Evolutionary conservation across 1,140 invertebrate genomes (phyloP).

Genomic region (Limonius californicus): DNA sequence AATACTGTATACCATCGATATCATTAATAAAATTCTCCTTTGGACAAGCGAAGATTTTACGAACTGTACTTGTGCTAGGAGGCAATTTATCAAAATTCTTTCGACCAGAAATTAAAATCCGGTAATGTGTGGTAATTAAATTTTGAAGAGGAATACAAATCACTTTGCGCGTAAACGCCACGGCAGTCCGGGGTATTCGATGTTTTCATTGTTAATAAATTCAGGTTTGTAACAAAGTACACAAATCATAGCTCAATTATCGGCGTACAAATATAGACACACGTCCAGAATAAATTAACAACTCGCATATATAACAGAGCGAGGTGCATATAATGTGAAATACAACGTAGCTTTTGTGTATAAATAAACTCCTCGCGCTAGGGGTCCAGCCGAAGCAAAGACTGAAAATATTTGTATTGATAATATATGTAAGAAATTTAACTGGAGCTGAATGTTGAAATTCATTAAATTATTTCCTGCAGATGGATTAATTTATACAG

Average conservation of each 20-base stretch:
- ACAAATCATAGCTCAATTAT: conserved; percentile 36
- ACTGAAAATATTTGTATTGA: conserved; percentile 23
- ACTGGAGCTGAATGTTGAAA: conserved; percentile 17
- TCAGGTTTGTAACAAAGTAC: conserved; percentile 24
- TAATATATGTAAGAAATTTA: conserved; percentile 20
- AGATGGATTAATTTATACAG: conserved; percentile 7
- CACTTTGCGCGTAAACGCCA: not conserved
- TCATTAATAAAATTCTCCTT: too few relatives aligned
- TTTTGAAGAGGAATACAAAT: not conserved
- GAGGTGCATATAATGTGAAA: conserved; percentile 31
- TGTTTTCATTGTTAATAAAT: conserved; percentile 22
- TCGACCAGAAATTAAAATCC: too few relatives aligned
- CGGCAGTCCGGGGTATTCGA: not conserved
- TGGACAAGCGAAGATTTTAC: too few relatives aligned
- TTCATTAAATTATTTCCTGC: conserved; percentile 16
- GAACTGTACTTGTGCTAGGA: too few relatives aligned
- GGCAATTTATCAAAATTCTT: not conserved
- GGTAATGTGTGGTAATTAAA: too few relatives aligned
- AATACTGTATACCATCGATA: too few relatives aligned
- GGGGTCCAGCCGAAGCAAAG: conserved; percentile 21
- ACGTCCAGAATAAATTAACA: conserved; percentile 31
- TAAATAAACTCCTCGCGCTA: conserved; percentile 21
- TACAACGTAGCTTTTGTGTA: conserved; percentile 28
- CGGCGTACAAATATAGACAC: conserved; percentile 31
- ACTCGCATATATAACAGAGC: conserved; percentile 27